Evolutionary conservation across 1,140 invertebrate species (phyloP).

Genomic region (Aphis craccivora): DNA sequence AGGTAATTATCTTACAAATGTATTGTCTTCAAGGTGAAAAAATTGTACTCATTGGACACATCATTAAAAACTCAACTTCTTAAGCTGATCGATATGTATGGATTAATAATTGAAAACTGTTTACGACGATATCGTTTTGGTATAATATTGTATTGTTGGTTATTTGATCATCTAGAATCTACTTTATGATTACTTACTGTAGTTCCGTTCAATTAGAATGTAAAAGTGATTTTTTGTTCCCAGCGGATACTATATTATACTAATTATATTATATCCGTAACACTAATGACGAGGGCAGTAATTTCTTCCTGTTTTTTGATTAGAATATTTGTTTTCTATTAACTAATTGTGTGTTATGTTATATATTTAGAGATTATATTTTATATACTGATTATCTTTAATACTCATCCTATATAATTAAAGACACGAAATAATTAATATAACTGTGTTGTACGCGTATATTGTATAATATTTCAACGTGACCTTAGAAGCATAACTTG

Average conservation of each 20-base stretch:
- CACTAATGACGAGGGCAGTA: background rate
- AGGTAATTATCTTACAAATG: background rate
- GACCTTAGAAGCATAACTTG: background rate
- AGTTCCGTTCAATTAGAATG: background rate
- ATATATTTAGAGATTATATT: background rate
- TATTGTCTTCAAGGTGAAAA: background rate
- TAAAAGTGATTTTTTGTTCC: background rate
- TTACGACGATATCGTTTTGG: background rate
- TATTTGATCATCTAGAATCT: background rate
- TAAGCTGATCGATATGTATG: background rate
- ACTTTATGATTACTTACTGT: background rate
- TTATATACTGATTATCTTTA: background rate
- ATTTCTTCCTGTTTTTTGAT: background rate
- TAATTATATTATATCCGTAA: background rate
- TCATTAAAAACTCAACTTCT: background rate
- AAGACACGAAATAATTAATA: background rate
- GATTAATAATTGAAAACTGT: constrained; percentile 8
- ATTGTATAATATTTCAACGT: background rate
- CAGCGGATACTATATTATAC: background rate
- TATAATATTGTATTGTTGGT: background rate
- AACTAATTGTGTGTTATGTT: background rate
- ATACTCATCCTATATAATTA: background rate
- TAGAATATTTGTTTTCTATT: background rate
- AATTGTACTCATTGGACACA: background rate
- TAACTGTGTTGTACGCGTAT: background rate